Base-by-base conservation (phyloP, 2,888 invertebrate genomes). In the Nemotelus pantherinus region DNA sequence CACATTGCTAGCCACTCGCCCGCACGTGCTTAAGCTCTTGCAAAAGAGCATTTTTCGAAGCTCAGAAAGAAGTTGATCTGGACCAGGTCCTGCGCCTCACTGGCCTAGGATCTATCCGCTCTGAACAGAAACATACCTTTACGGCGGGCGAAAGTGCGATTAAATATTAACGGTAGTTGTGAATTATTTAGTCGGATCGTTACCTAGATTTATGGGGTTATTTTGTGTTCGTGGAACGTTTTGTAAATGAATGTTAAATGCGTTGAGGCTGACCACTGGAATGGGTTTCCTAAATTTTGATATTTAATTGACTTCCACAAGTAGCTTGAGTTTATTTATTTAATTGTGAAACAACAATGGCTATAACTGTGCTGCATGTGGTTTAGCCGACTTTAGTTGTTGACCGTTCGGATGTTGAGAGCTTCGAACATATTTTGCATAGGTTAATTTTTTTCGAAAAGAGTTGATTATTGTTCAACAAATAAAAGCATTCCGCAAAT, bases 141-240 rank as follows among this genome's bases (percentile, higher is more conserved):
- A 58, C 39, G n/a, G 39, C 57, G 39, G 57, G 58, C 60, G 48
- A 63, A 74, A 74, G 74, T 44, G 44, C 71, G 71, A 57, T 4
- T 58, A 58, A 47, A 72, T 48, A 48, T 60, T 74, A 74, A 74
- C 63, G 63, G 47, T 43, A 10, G 48, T 60, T 47, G 48, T 74
- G 74, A 74, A 74, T 74, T 74, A 74, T 74, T 74, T 63, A 74
- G 48, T 48, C 25, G 48, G 57, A 74, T 74, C 74, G 74, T 74
- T 74, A 74, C 74, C 50, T 74, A 63, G 74, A 74, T 74, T 74
- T 63, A 74, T 74, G 44, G 63, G 63, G 41, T 63, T 45, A 71
- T 57, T 43, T 43, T 3, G 50, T 43, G 44, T 55, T 55, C 60
- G 45, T 70, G 50, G 41, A 60, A 50, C n/a, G 50, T 48, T 60